phyloP scores from a whole-genome alignment of 2,113 vertebrate species.

The Heteronetta atricapilla region DNA sequence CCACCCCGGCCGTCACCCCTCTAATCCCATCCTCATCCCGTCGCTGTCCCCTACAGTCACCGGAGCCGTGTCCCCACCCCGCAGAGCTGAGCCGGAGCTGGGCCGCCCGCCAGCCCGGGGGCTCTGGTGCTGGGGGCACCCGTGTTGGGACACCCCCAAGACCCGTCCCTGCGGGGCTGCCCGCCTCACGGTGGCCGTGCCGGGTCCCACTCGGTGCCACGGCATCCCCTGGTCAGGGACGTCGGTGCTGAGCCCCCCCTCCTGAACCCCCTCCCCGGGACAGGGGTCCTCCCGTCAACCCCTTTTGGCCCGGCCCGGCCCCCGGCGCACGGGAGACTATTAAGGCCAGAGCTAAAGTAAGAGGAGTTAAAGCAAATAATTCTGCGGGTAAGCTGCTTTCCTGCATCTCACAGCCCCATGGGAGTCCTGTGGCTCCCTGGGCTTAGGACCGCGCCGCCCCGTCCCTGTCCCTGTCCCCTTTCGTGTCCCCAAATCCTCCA shows the following conservation, averaged over 20 bases:
- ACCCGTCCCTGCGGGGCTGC: rapidly evolving
- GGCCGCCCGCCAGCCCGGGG: neutral
- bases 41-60: neutral
- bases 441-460: neutral
- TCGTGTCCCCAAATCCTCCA: too few species aligned
- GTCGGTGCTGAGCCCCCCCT: rapidly evolving
- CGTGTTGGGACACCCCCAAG: rapidly evolving
- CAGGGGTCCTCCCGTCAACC: neutral
- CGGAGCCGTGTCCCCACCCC: rapidly evolving
- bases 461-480: neutral
- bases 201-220: rapidly evolving
- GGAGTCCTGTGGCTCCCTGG: neutral
- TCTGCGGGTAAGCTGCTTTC: slow-evolving; percentile 65
- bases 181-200: too few species aligned
- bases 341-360: slow-evolving; percentile 62
- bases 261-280: rapidly evolving
- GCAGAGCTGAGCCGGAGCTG: slow-evolving; percentile 8
- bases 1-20: neutral
- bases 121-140: neutral
- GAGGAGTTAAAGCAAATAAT: slow-evolving; percentile 64
- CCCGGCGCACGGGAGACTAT: slow-evolving; percentile 39
- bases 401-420: neutral
- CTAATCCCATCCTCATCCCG: slow-evolving; percentile 10
- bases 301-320: neutral
- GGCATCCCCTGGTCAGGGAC: rapidly evolving